Percentiles rank a stretch among this genome's conserved stretches.
These are phyloP conservation scores for Bombus confusus DNA, from an alignment of 1,140 invertebrate genomes.

Conservation along the genomic window DNA sequence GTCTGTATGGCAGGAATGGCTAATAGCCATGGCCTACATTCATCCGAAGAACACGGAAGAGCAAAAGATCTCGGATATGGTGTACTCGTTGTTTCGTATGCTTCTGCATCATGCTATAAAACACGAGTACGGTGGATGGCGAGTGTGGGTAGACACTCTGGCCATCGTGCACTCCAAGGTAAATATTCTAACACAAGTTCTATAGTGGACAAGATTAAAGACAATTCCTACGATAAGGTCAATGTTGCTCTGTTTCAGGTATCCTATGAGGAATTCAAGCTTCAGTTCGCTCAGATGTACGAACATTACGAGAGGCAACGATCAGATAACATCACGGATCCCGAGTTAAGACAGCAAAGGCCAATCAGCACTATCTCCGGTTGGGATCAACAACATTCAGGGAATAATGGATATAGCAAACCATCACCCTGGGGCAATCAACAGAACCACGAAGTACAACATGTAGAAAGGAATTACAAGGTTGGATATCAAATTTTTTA, in stretches of 20 bases:
- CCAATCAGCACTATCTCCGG: slow-evolving; percentile 98
- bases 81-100: slow-evolving; percentile 98
- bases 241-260: slow-evolving; percentile 83
- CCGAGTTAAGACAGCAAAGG: slow-evolving; percentile 93
- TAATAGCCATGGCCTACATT: slow-evolving; percentile 99
- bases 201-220: not conserved
- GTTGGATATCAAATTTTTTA: slow-evolving; percentile 39
- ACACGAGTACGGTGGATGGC: slow-evolving; percentile 99
- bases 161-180: slow-evolving; percentile 99
- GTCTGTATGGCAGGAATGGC: slow-evolving; percentile 99
- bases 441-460: slow-evolving; percentile 78
- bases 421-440: slow-evolving; percentile 79
- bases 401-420: slow-evolving; percentile 79
- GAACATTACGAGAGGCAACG: slow-evolving; percentile 97
- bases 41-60: slow-evolving; percentile 97
- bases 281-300: slow-evolving; percentile 98
- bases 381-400: slow-evolving; percentile 89
- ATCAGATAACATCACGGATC: slow-evolving; percentile 97
- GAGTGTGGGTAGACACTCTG: slow-evolving; percentile 99
- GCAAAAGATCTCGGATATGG: slow-evolving; percentile 98
- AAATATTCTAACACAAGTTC: slow-evolving; percentile 58
- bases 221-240: too few relatives aligned
- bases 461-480: slow-evolving; percentile 80
- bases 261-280: slow-evolving; percentile 98
- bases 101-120: slow-evolving; percentile 99